Evolutionary conservation across 2,888 invertebrate genomes (phyloP).

Genomic region (Megamerina dolium): DNA sequence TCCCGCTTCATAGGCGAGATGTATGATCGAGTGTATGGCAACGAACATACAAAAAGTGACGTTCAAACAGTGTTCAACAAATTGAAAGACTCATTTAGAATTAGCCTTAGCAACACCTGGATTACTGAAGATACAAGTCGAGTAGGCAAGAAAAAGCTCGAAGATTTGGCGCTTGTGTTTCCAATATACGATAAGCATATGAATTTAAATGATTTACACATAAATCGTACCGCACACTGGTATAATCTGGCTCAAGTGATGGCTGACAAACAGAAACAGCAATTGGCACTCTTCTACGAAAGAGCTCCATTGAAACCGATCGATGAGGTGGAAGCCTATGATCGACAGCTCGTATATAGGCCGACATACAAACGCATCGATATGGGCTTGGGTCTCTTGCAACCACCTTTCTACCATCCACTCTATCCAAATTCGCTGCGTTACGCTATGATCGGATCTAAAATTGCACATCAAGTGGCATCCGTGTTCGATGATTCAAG

Average conservation of each 20-base stretch:
- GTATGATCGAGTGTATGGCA: conserved; percentile 29
- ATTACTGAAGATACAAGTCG: conserved; percentile 35
- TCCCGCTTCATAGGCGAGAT: conserved; percentile 39
- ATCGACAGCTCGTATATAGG: conserved; percentile 31
- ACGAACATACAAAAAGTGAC: conserved; percentile 21
- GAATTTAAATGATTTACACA: conserved; percentile 22
- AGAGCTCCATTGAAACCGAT: conserved; percentile 19
- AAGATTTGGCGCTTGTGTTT: conserved; percentile 25
- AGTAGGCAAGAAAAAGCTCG: conserved; percentile 31
- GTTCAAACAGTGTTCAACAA: conserved; percentile 26
- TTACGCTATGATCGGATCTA: conserved; percentile 34
- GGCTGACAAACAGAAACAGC: conserved; percentile 20
- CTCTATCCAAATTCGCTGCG: conserved; percentile 31
- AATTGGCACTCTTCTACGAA: conserved; percentile 27
- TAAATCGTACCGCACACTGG: conserved; percentile 34
- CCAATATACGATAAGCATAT: conserved; percentile 22
- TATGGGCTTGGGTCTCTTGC: conserved; percentile 35
- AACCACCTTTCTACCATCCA: conserved; percentile 35
- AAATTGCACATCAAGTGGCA: conserved; percentile 31
- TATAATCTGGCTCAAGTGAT: conserved; percentile 30
- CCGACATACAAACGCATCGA: conserved; percentile 33
- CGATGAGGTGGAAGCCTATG: conserved; percentile 35
- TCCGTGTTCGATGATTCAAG: conserved; percentile 37
- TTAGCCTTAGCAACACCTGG: conserved; percentile 31
- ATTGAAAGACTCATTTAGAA: conserved; percentile 25